Evolutionary conservation across 2,888 invertebrate species (phyloP).

Genomic region (Pseudoips prasinana): DNA sequence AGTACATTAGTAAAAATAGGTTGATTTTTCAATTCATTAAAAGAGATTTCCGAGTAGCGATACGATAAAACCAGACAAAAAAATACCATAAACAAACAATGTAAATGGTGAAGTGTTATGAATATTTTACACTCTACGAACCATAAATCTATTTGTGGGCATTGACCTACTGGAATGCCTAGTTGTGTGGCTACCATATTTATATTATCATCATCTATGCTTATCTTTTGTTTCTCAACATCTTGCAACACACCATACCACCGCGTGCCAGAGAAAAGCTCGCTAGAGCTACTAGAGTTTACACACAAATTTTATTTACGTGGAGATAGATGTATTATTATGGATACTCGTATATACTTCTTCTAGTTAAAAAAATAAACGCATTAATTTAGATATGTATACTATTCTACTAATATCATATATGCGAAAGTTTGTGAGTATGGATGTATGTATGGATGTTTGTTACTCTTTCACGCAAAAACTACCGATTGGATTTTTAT

Average conservation of each 20-base stretch:
- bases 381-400: too few species aligned
- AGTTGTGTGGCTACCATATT: slow-evolving; percentile 29
- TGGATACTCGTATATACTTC: too few species aligned
- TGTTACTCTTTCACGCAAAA: too few species aligned
- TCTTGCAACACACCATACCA: slow-evolving; percentile 30
- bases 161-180: slow-evolving; percentile 47
- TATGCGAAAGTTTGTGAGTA: too few species aligned
- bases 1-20: slow-evolving; percentile 8
- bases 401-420: too few species aligned
- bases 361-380: too few species aligned
- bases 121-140: slow-evolving; percentile 34
- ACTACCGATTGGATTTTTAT: too few species aligned
- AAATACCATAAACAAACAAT: slow-evolving; percentile 17
- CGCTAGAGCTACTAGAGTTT: slow-evolving; percentile 1
- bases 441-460: too few species aligned
- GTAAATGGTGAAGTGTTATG: slow-evolving; percentile 30
- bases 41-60: background rate
- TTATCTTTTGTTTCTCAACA: slow-evolving; percentile 48
- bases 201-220: slow-evolving; percentile 41
- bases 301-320: background rate
- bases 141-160: slow-evolving; percentile 44
- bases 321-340: background rate
- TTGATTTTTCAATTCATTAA: background rate
- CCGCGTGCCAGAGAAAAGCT: slow-evolving; percentile 10
- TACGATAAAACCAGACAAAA: slow-evolving; percentile 1